Evolutionary conservation across 2,888 invertebrate species (phyloP), one percentile per base, ranked within the genome.

Genomic region (Theodoxus fluviatilis): DNA sequence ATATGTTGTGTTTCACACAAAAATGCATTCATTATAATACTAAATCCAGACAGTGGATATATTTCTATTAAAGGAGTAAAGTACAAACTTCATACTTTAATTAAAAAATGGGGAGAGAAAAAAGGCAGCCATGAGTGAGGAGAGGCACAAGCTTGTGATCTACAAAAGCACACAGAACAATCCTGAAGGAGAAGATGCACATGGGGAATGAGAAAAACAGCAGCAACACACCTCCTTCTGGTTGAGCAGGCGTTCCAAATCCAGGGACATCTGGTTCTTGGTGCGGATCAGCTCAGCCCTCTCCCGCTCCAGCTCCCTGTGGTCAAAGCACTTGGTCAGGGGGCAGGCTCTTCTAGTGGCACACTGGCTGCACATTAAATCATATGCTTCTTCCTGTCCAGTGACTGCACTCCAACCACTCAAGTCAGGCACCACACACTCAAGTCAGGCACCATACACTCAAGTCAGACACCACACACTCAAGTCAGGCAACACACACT

Each of bases 221-320:
- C 18, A 18, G 9, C 43, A 43, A 18, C 43, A 43, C 43, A 85
- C 85, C 81, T 85, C 84, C 74, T 79, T 78, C 59, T 85, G 86
- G 68, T 84, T 84, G 3, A 86, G 78, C 12, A 86, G 74, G 68
- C 84, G 74, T 70, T 86, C 85, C 68, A 86, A 73, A 74, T 86
- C 86, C 18, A 82, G 71, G 4, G 84, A 80, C 84, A 86, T 81
- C 73, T 83, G 82, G 69, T 86, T 86, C 71, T 84, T 84, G 12
- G 79, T 78, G 63, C 79, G 78, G 1, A 75, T 73, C 52, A 85
- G 66, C 3, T 78, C 78, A 40, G 64, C 71, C 55, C 78, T 80
- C 64, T 85, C 84, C 71, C 81, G 80, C 59, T 82, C 80, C 28
- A 83, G 69, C 64, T 75, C 72, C 63, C 84, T 83, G 77, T n/a